Percentiles rank a stretch among this genome's conserved stretches.
Evolutionary conservation across 2,888 invertebrate species (phyloP).

Genomic region (Parelbella ahira): DNA sequence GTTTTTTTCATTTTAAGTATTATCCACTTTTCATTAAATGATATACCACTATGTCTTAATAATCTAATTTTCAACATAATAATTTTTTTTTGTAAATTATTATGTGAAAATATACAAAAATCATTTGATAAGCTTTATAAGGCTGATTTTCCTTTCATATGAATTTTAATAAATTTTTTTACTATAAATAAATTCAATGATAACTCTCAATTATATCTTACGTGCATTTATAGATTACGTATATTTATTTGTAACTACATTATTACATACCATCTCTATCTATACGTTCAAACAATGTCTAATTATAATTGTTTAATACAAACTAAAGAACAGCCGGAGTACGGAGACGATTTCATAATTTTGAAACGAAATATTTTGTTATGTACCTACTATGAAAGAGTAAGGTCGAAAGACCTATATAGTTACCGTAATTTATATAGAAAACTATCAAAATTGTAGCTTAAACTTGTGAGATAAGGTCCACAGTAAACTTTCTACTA

Average conservation of each 20-base stretch:
- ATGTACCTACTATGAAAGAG: not conserved
- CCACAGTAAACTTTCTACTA: conserved; percentile 5
- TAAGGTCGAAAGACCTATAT: not conserved
- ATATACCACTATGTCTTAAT: too few relatives aligned
- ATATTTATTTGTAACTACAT: conserved; percentile 17
- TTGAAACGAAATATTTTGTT: too few relatives aligned
- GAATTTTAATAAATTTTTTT: conserved; percentile 8
- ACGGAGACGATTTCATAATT: too few relatives aligned
- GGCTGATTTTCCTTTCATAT: too few relatives aligned
- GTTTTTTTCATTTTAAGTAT: too few relatives aligned
- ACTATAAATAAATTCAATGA: conserved; percentile 17
- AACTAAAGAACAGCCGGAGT: too few relatives aligned
- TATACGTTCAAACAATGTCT: conserved; percentile 1
- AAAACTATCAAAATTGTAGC: conserved; percentile 15
- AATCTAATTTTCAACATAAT: too few relatives aligned
- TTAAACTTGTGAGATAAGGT: not conserved
- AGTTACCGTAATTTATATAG: conserved; percentile 1
- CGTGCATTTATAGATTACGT: conserved; percentile 18
- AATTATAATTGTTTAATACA: conserved; percentile 2
- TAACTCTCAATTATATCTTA: conserved; percentile 12
- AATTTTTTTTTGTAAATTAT: too few relatives aligned
- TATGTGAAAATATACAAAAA: too few relatives aligned
- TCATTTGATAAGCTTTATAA: too few relatives aligned
- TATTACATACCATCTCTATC: conserved; percentile 8
- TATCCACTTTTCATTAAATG: too few relatives aligned